phyloP scores from a whole-genome alignment of 1,140 invertebrate genomes.

The Pomacea maculata region DNA sequence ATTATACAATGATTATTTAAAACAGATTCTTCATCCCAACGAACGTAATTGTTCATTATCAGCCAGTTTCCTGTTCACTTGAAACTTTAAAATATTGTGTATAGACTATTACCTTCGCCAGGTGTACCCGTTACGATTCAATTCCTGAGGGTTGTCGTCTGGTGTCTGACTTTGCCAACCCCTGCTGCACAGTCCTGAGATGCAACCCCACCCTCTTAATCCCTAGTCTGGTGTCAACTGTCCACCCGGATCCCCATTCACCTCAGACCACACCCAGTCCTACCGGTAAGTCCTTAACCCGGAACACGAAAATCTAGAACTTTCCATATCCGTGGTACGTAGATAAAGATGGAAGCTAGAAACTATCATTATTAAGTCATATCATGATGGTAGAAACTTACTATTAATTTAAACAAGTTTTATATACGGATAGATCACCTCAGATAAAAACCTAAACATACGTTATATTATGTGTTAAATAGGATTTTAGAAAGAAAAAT shows the following conservation, averaged over 20 bases:
- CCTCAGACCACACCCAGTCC: conserved; percentile 6
- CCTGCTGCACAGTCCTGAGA: conserved; percentile 44
- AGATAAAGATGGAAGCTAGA: too few relatives aligned
- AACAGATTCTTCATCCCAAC: not conserved
- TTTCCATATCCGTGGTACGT: too few relatives aligned
- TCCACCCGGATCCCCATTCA: conserved; percentile 13
- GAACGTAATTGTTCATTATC: not conserved
- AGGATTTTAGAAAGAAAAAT: too few relatives aligned
- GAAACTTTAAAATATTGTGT: too few relatives aligned
- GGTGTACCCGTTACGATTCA: conserved; percentile 43
- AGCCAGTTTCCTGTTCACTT: too few relatives aligned
- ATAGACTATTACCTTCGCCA: conserved; percentile 10
- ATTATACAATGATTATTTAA: too few relatives aligned
- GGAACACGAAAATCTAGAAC: not conserved
- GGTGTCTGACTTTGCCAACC: conserved; percentile 48
- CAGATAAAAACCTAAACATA: too few relatives aligned
- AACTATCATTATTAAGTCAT: too few relatives aligned
- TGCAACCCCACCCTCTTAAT: conserved; percentile 34
- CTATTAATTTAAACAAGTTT: too few relatives aligned
- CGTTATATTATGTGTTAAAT: too few relatives aligned
- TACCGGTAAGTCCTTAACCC: not conserved
- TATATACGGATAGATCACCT: too few relatives aligned
- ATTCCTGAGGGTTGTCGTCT: conserved; percentile 42
- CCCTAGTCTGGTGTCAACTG: conserved; percentile 22
- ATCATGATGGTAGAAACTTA: too few relatives aligned